Evolutionary conservation across 92 coral and sea anemone species (phyloP), one percentile per base, ranked within the genome.

Genomic region (Pocillopora meandrina): DNA sequence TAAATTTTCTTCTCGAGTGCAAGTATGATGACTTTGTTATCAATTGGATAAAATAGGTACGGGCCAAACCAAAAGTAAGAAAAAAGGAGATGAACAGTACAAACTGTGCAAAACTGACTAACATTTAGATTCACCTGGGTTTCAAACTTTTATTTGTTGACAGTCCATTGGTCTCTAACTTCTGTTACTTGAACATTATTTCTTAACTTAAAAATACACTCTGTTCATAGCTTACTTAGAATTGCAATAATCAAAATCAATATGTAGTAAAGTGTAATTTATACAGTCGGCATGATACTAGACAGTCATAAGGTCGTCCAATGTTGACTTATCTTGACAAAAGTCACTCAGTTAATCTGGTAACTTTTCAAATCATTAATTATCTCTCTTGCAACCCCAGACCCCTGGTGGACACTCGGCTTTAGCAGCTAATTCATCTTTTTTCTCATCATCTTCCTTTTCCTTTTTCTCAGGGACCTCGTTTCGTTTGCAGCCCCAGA

Each of bases 401-500:
- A 91, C 90, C 18, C 92, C 92, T 18, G 92, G 93, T 31, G 86
- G 88, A 21, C 90, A 86, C 7, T 78, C 56, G 21, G 10, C 71
- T 18, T 72, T 75, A 12, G 57, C 78, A 60, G 69, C 17, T 20
- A n/a, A 18, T 19, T 61, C 82, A 68, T 56, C 75, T 34, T 68
- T 80, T 56, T 56, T 80, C 56, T 70, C 42, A 68, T 56, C 75
- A 18, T 68, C 69, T 56, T 56, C 69, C 56, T 70, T 16, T 56
- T 74, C 86, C 17, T 73, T 68, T 64, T 63, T 56, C 35, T 66
- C 20, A n/a, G 65, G 47, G 52, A 61, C 81, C 36, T 60, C 56
- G 64, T 64, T 57, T 18, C 85, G 73, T 66, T 89, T 89, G 73
- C 92, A 89, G 82, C 92, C 92, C 92, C 92, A 83, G 65, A 89